Percentiles rank a stretch among this genome's conserved stretches.
phyloP scores from a whole-genome alignment of 2,888 invertebrate species.

The Ornithoptera priamus region DNA sequence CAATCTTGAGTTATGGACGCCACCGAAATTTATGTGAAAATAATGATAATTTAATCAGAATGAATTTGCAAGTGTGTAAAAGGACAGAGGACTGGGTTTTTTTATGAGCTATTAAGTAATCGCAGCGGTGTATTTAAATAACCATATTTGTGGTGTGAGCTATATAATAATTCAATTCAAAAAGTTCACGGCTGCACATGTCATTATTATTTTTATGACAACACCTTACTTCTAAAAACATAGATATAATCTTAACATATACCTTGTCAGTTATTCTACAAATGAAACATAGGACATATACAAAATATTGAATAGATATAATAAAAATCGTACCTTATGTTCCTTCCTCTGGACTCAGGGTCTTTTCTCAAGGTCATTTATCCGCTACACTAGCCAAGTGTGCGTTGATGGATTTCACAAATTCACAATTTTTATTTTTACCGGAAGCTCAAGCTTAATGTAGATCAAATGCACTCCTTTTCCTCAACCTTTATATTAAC shows the following conservation, averaged over 20 bases:
- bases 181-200: conserved; percentile 11
- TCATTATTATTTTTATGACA: not conserved
- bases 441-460: too few species aligned
- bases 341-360: too few species aligned
- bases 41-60: conserved; percentile 25
- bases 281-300: too few species aligned
- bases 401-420: too few species aligned
- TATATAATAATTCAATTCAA: conserved; percentile 1
- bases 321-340: too few species aligned
- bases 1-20: conserved; percentile 28
- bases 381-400: too few species aligned
- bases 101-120: not conserved
- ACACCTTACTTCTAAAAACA: not conserved
- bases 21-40: conserved; percentile 24
- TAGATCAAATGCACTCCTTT: too few species aligned
- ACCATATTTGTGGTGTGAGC: not conserved
- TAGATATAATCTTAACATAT: not conserved
- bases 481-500: too few species aligned
- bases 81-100: not conserved
- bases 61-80: conserved; percentile 21
- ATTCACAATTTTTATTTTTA: too few species aligned
- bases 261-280: too few species aligned
- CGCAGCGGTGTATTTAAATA: not conserved
- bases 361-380: too few species aligned
- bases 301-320: too few species aligned